These are phyloP conservation scores for Patagioenas fasciata DNA, from an alignment of 2,113 vertebrate genomes.

Conservation along the genomic window DNA sequence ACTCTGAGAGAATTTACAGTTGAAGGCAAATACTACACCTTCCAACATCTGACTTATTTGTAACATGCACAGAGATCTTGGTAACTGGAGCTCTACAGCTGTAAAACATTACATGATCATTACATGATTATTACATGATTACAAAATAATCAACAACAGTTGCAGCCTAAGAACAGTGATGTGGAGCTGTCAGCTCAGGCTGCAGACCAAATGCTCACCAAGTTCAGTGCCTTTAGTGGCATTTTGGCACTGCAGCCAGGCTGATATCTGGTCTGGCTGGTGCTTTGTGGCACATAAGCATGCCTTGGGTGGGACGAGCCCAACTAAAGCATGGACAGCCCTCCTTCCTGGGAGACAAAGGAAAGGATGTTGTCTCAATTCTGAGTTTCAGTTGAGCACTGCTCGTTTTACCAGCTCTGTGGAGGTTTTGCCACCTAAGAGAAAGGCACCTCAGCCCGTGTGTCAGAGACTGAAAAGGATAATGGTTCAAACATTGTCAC, in stretches of 20 bases:
- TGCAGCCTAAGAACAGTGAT: background rate
- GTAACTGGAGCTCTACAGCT: background rate
- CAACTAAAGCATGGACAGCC: background rate
- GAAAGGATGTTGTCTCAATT: rapidly evolving
- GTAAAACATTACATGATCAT: background rate
- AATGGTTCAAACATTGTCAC: no score
- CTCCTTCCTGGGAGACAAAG: background rate
- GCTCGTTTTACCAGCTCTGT: background rate
- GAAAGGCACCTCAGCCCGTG: background rate
- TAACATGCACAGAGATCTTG: rapidly evolving
- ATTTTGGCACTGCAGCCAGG: background rate
- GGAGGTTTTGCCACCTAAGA: background rate
- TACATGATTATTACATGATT: no score
- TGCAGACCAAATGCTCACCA: background rate
- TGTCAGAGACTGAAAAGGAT: no score
- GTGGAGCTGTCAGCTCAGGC: background rate
- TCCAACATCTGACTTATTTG: background rate
- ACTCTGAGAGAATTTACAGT: background rate
- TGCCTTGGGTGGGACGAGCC: background rate
- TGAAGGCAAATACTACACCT: background rate
- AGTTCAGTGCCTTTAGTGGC: background rate
- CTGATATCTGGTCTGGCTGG: background rate
- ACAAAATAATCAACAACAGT: background rate
- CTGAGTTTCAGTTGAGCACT: background rate
- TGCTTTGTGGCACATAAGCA: background rate